Base-by-base conservation (phyloP, 2,888 invertebrate genomes). In the Cheiracanthium punctorium region DNA sequence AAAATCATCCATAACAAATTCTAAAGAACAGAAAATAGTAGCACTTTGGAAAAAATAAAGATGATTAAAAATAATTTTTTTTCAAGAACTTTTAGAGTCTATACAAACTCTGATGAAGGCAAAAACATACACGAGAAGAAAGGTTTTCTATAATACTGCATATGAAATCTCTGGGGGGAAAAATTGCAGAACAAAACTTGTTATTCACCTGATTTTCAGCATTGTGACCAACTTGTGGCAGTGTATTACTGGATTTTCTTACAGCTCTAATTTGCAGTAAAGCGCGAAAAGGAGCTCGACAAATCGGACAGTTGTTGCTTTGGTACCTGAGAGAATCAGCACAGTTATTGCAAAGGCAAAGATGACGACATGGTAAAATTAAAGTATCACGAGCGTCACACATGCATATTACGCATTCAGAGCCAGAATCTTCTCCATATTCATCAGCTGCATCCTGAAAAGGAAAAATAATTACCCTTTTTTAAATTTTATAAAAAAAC, bases 361-460 rank as follows among this genome's bases (percentile, higher is more conserved):
- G 94, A 93, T 99, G 99, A 37, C 97, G 94, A 91, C 99, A 99
- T 0, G 99, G 99, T 90, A 99, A 93, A 90, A 99, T 99, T 76
- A 99, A 93, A 0, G 99, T 99, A 92, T 99, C 99, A 2, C 99
- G 94, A 24, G 97, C 96, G 91, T 99, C 99, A 90, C 97, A 97
- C 98, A 99, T 98, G 92, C 99, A 99, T 91, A 99, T 99, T 48
- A 99, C 98, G 93, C 99, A 99, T 92, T 99, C 99, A 0, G 97
- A 96, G 0, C 98, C 98, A 90, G 96, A 97, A 90, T 98, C 97
- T 90, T 98, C 97, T 0, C 95, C 95, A 90, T 97, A 97, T 90
- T 96, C 96, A 91, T 97, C 96, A 2, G 73, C 41, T 8, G 41
- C 72, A 72, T 88, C 82, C 86, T 88, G 14, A 17, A 74, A 71